Evolutionary conservation across 1,140 invertebrate species (phyloP).

Genomic region (Macrostomum lignano): DNA sequence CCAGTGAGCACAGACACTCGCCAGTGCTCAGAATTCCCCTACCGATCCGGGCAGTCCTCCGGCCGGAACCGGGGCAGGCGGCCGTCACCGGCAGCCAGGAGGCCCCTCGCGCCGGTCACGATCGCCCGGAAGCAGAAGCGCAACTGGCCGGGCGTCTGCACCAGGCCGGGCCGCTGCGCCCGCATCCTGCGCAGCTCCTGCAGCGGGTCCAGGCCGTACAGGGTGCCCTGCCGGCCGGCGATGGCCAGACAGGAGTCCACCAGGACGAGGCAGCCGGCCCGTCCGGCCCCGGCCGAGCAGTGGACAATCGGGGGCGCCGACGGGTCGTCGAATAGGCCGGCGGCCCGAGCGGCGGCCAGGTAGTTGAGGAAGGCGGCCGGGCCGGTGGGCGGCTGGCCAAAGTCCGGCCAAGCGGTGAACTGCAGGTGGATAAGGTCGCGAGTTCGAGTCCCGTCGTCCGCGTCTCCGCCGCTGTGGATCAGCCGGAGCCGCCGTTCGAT

Average conservation of each 20-base stretch:
- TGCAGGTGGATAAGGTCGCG: conserved; percentile 87
- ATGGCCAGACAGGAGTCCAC: conserved; percentile 63
- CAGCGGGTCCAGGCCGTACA: too few species aligned
- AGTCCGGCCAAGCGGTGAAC: conserved; percentile 95
- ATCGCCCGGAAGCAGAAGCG: conserved; percentile 78
- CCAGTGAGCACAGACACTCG: too few species aligned
- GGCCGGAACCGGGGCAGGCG: too few species aligned
- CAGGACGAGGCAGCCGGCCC: conserved; percentile 81
- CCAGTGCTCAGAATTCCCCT: too few species aligned
- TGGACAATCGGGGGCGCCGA: conserved; percentile 54
- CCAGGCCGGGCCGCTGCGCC: conserved; percentile 61
- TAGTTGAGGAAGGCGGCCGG: conserved; percentile 61
- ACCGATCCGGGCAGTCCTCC: too few species aligned
- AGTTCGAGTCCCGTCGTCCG: too few species aligned
- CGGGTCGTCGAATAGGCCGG: conserved; percentile 39
- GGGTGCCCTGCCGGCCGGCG: too few species aligned
- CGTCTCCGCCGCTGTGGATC: too few species aligned
- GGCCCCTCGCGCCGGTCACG: conserved; percentile 32
- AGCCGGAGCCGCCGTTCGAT: too few species aligned
- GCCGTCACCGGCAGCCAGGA: conserved; percentile 8
- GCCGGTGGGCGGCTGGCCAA: conserved; percentile 69
- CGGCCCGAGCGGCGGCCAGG: conserved; percentile 43
- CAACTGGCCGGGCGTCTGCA: conserved; percentile 76
- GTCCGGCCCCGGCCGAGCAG: conserved; percentile 83
- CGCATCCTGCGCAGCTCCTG: too few species aligned